A percentile compares a stretch with the other conserved stretches of the same genome.
Conservation (phyloP, 1,140 invertebrate genomes). For the Patella vulgata region DNA sequence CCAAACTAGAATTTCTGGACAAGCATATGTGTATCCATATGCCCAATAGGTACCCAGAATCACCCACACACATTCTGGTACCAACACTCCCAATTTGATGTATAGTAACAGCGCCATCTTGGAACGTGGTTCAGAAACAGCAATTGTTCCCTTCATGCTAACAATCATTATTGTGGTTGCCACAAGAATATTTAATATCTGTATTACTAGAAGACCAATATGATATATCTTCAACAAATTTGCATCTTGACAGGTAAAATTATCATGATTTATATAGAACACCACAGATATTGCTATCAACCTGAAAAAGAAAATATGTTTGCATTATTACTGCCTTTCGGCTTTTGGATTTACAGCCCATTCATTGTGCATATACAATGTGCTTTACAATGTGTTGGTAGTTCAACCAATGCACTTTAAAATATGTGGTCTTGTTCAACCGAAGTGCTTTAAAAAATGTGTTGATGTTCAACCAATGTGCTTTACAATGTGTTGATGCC, state of each 20-base stretch:
- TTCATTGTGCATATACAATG: too few relatives aligned
- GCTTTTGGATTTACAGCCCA: too few relatives aligned
- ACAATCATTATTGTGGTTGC: constrained; percentile 54
- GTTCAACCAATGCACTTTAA: too few relatives aligned
- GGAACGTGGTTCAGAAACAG: constrained; percentile 58
- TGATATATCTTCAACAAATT: constrained; percentile 45
- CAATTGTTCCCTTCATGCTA: constrained; percentile 65
- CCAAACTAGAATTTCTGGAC: constrained; percentile 44
- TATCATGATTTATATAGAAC: constrained; percentile 38
- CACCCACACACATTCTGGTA: constrained; percentile 82
- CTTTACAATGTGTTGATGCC: too few relatives aligned
- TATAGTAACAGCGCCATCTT: constrained; percentile 64
- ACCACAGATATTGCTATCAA: constrained; percentile 45
- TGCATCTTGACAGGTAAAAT: constrained; percentile 39
- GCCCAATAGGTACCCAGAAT: constrained; percentile 84
- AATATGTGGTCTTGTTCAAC: too few relatives aligned
- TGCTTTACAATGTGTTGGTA: too few relatives aligned
- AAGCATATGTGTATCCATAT: constrained; percentile 67
- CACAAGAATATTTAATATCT: constrained; percentile 54
- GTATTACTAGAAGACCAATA: constrained; percentile 53
- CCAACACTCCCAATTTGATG: constrained; percentile 71
- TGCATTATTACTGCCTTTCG: too few relatives aligned
- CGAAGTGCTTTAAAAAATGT: too few relatives aligned
- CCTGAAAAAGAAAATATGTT: constrained; percentile 43
- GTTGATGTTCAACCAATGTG: too few relatives aligned